These are phyloP conservation scores for Aythya fuligula DNA, from an alignment of 2,797 vertebrate genomes.

Conservation along the genomic window DNA sequence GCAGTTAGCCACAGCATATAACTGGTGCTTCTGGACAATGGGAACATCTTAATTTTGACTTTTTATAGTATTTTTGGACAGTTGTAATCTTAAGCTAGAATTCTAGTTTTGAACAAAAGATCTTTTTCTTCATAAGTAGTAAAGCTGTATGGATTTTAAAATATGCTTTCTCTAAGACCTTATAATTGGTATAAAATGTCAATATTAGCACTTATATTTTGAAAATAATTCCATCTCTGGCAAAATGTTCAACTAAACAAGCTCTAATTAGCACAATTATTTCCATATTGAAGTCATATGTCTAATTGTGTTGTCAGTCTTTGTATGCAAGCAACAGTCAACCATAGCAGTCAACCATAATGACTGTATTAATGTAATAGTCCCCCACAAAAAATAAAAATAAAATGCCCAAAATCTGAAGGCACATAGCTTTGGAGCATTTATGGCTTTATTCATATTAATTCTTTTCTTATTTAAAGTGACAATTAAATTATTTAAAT, in stretches of 20 bases:
- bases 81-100: neutral
- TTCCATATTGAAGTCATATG: neutral
- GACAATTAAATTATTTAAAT: neutral
- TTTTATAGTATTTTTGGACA: neutral
- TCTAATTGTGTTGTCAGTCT: slow-evolving; percentile 16
- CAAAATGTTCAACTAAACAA: neutral
- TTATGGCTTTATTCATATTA: neutral
- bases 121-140: neutral
- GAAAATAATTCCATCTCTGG: neutral
- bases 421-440: neutral
- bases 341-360: neutral
- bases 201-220: neutral
- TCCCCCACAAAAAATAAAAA: neutral
- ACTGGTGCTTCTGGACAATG: neutral
- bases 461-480: neutral
- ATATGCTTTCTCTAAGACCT: neutral
- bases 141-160: neutral
- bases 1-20: neutral
- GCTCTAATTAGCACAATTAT: slow-evolving; percentile 30
- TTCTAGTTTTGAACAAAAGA: neutral
- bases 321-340: neutral
- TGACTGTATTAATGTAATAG: neutral
- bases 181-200: neutral
- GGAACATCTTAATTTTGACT: neutral
- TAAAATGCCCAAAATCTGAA: neutral